Conservation (phyloP, 2,797 vertebrate genomes). For the Enteromius unitaeniatus region DNA sequence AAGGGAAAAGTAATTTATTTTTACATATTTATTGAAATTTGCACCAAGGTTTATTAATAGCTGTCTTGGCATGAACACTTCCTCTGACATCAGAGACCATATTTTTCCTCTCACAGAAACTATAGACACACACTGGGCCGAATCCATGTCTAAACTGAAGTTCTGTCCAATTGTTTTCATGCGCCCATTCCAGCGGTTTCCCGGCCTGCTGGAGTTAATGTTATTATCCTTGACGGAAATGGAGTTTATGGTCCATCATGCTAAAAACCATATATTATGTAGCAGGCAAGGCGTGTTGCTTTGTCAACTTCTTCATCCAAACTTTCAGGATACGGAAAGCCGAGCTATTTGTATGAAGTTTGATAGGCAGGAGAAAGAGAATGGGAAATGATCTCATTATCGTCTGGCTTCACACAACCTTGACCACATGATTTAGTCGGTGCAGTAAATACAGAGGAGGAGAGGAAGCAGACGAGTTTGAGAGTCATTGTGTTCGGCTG, state of each 20-base stretch:
- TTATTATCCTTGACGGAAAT: slow-evolving; percentile 81
- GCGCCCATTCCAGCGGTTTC: slow-evolving; percentile 21
- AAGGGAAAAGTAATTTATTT: too few relatives aligned
- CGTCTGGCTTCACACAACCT: slow-evolving; percentile 79
- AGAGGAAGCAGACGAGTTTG: slow-evolving; percentile 11
- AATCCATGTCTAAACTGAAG: slow-evolving; percentile 7
- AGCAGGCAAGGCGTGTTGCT: slow-evolving; percentile 78
- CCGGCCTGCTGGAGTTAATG: slow-evolving; percentile 76
- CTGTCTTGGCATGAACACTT: not conserved
- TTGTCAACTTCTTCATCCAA: slow-evolving; percentile 79
- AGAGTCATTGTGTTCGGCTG: slow-evolving; percentile 78
- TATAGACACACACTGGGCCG: not conserved
- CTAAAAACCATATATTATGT: slow-evolving; percentile 82
- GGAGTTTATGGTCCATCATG: slow-evolving; percentile 75
- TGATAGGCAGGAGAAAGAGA: slow-evolving; percentile 74
- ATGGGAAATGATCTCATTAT: slow-evolving; percentile 82
- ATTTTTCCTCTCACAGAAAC: not conserved
- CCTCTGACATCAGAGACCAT: not conserved
- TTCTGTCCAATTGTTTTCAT: slow-evolving; percentile 25
- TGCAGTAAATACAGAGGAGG: slow-evolving; percentile 70
- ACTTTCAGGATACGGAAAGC: slow-evolving; percentile 74
- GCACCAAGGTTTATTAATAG: not conserved
- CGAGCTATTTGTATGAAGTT: slow-evolving; percentile 75
- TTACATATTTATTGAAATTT: not conserved
- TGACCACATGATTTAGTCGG: slow-evolving; percentile 78